Base-by-base conservation (phyloP, 1,140 invertebrate genomes). In the Cydia pomonella region DNA sequence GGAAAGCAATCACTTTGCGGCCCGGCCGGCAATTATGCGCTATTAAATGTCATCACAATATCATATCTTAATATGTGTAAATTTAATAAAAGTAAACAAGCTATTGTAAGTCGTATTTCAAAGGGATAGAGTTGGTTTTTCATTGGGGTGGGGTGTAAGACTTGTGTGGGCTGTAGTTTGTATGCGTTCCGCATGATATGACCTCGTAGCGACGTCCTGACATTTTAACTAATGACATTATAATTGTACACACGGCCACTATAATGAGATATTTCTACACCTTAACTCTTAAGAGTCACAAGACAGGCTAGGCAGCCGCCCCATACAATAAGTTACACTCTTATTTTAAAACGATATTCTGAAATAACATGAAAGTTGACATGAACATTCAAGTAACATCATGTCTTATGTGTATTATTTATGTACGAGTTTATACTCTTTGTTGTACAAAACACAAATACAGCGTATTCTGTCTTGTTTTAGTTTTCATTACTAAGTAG, bases 201-300 rank as follows among this genome's bases (percentile, higher is more conserved):
- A 50, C 80, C 77, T 81, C 78, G 76, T 64, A 75, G 64, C 77
- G 72, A 59, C 75, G 77, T 78, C 75, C 44, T 82, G 77, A 82
- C 79, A 82, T 82, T 80, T 80, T 69, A 69, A 69, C 79, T 80
- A 80, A 82, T 80, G 77, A 79, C 76, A 76, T 79, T 79, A 80
- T 82, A 82, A 82, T 82, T 80, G 81, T 71, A 33, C 62, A 62
- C 38, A 23, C 47, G 29, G 73, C 75, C 76, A 80, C 9, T 73
- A 47, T 75, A 71, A 25, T 0, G 3, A 50, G 75, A 63, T 33
- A 69, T 27, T 69, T 69, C 25, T 66, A 29, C 12, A 66, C 23
- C 41, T 44, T 44, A 3, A 13, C 16, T 13, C 3, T 44, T 44
- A 44, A 44, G 41, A 44, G 41, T 13, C 41, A 16, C 13, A 13